Evolutionary conservation across 2,113 vertebrate species (phyloP).

Genomic region (Aleadryas rufinucha): DNA sequence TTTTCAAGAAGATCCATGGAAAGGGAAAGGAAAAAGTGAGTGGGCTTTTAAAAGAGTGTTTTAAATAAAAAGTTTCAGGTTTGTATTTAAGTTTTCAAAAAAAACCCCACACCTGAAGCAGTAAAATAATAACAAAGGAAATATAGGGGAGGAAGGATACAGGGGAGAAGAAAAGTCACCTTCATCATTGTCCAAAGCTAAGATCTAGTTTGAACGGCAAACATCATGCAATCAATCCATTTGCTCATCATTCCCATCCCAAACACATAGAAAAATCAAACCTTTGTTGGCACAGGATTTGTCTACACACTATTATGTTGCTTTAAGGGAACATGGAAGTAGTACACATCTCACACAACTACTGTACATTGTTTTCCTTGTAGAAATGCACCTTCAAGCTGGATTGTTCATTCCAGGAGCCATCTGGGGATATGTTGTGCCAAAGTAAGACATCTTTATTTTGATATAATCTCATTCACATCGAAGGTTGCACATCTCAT

Average conservation of each 20-base stretch:
- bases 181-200: neutral
- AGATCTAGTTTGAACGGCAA: neutral
- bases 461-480: neutral
- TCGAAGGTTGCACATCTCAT: accelerated
- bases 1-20: neutral
- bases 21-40: neutral
- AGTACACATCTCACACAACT: neutral
- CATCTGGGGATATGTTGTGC: neutral
- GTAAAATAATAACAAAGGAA: neutral
- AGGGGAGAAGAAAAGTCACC: neutral
- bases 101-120: accelerated
- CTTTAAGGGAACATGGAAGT: neutral
- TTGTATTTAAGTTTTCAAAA: neutral
- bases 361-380: neutral
- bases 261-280: neutral
- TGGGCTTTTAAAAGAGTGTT: neutral
- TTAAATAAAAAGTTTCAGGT: neutral
- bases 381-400: neutral
- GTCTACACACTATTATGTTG: neutral
- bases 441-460: neutral
- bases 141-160: neutral
- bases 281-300: neutral
- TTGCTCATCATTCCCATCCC: neutral
- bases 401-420: neutral
- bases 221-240: neutral